These are phyloP conservation scores for Pterobdella sp. DNA, from an alignment of 2,888 invertebrate species.

Conservation along the genomic window DNA sequence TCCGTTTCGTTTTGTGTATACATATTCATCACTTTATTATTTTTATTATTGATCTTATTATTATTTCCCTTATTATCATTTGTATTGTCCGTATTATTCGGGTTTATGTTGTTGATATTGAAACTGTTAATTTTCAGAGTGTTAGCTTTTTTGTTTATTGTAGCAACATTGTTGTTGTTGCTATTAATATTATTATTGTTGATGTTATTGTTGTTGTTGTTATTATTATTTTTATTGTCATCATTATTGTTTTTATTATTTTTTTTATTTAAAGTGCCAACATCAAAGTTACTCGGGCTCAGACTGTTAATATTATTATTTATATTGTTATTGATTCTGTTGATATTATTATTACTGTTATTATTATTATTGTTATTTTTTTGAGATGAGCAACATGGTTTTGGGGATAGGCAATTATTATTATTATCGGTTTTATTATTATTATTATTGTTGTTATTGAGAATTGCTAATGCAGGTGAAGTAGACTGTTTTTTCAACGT, in stretches of 20 bases:
- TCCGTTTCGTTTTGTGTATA: constrained; percentile 22
- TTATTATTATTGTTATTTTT: background rate
- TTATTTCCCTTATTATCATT: background rate
- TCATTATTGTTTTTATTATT: background rate
- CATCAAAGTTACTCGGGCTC: background rate
- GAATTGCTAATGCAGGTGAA: background rate
- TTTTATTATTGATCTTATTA: background rate
- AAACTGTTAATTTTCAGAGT: background rate
- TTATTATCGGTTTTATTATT: background rate
- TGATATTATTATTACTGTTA: background rate
- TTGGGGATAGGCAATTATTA: too few relatives aligned
- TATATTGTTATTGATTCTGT: background rate
- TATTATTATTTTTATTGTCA: background rate
- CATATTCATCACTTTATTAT: constrained; percentile 15
- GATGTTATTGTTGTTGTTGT: background rate
- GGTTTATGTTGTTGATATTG: too few relatives aligned
- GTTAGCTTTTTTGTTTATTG: background rate
- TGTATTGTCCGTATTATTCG: background rate
- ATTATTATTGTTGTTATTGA: background rate
- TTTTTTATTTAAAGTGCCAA: background rate
- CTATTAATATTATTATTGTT: background rate
- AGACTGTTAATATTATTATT: background rate
- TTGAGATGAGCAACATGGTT: too few relatives aligned
- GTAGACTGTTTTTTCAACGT: background rate
- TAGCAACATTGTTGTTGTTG: background rate